Evolutionary conservation across 2,797 vertebrate species (phyloP).

Genomic region (Remorina albescens): DNA sequence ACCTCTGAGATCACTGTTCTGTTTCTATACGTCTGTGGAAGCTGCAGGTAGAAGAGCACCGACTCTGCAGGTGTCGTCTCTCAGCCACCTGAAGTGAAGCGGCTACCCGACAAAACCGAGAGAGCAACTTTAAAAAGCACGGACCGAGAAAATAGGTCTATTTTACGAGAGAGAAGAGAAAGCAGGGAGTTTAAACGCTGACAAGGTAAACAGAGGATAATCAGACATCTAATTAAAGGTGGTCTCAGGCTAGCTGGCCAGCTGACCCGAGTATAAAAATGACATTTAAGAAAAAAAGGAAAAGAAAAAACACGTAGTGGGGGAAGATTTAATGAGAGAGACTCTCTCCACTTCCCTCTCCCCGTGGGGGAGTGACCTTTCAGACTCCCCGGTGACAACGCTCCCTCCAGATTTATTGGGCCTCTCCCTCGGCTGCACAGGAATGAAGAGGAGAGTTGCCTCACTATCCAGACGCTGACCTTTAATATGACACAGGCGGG

Average conservation of each 20-base stretch:
- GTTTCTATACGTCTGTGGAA: slow-evolving; percentile 51
- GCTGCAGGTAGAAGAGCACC: slow-evolving; percentile 29
- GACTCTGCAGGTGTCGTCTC: slow-evolving; percentile 60
- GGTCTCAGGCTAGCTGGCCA: slow-evolving; percentile 61
- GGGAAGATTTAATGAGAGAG: slow-evolving; percentile 83
- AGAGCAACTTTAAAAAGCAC: slow-evolving; percentile 19
- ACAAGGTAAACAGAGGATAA: slow-evolving; percentile 75
- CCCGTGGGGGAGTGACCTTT: slow-evolving; percentile 84
- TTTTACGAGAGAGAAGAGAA: slow-evolving; percentile 25
- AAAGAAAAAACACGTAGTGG: slow-evolving; percentile 53
- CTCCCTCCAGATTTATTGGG: slow-evolving; percentile 83
- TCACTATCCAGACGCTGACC: slow-evolving; percentile 80
- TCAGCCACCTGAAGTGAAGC: slow-evolving; percentile 17
- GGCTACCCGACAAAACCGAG: slow-evolving; percentile 9
- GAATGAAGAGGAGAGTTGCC: slow-evolving; percentile 76
- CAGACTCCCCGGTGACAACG: slow-evolving; percentile 77
- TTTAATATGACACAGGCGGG: slow-evolving; percentile 79
- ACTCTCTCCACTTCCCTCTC: slow-evolving; percentile 71
- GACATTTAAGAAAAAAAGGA: slow-evolving; percentile 78
- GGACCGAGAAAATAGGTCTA: background rate
- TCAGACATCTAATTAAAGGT: slow-evolving; percentile 75
- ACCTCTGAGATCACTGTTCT: slow-evolving; percentile 47
- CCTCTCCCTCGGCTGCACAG: slow-evolving; percentile 69
- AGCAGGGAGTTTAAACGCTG: slow-evolving; percentile 41
- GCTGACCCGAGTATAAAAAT: slow-evolving; percentile 76